phyloP scores from a whole-genome alignment of 1,140 invertebrate species.

The Drosophila ironensis region DNA sequence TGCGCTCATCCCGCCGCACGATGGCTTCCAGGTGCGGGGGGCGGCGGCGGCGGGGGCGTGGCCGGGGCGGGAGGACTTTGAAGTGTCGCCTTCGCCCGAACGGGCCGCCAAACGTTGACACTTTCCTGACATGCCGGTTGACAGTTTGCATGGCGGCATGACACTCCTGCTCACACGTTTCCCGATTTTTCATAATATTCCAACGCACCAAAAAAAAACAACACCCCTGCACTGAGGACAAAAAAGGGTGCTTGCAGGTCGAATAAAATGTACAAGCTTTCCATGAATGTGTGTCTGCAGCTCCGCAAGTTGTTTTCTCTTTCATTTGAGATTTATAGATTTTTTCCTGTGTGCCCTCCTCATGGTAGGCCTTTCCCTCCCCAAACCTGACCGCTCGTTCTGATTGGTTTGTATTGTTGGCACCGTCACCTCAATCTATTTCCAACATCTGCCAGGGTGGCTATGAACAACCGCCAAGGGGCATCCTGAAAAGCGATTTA shows the following conservation, averaged over 20 bases:
- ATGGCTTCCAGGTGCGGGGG: background rate
- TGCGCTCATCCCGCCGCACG: constrained; percentile 25
- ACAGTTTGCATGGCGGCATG: constrained; percentile 72
- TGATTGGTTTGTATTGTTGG: constrained; percentile 58
- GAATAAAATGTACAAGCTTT: no score
- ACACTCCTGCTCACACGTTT: constrained; percentile 59
- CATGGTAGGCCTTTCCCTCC: background rate
- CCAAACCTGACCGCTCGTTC: constrained; percentile 4
- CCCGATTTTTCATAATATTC: constrained; percentile 47
- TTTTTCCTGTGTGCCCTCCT: background rate
- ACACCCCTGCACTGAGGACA: background rate
- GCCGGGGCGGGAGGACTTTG: constrained; percentile 56
- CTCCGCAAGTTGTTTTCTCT: no score
- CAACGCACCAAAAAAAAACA: constrained; percentile 14
- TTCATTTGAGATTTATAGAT: no score
- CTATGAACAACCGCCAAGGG: constrained; percentile 1
- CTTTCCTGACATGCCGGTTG: constrained; percentile 74
- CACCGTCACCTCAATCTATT: constrained; percentile 63
- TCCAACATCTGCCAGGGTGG: constrained; percentile 64
- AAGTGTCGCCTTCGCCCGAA: constrained; percentile 43
- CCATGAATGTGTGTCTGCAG: no score
- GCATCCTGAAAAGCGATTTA: constrained; percentile 75
- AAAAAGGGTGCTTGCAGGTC: background rate
- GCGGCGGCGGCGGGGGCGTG: background rate
- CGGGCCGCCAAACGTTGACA: constrained; percentile 63